A percentile compares a stretch with the other conserved stretches of the same genome.
These are phyloP conservation scores for Laticauda colubrina DNA, from an alignment of 2,113 vertebrate genomes.

Conservation along the genomic window DNA sequence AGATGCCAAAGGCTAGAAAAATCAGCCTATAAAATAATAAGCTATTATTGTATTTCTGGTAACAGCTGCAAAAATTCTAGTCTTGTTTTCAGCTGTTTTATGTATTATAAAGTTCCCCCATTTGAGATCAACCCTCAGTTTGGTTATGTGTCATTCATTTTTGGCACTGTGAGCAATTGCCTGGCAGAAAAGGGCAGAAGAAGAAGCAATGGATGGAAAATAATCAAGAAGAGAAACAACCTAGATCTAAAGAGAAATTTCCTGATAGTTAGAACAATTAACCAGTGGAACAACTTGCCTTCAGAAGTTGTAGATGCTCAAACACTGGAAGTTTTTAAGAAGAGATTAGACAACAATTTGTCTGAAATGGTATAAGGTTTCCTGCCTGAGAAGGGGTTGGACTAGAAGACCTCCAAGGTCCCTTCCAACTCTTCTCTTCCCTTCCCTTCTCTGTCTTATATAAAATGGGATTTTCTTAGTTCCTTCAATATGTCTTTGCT, in stretches of 20 bases:
- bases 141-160: not conserved
- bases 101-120: slow-evolving; percentile 1
- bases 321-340: too few relatives aligned
- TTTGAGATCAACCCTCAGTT: not conserved
- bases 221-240: too few relatives aligned
- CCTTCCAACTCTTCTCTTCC: too few relatives aligned
- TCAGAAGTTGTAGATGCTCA: too few relatives aligned
- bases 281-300: too few relatives aligned
- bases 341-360: too few relatives aligned
- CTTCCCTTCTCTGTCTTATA: not conserved
- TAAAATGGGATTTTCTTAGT: accelerated
- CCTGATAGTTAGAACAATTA: too few relatives aligned
- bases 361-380: too few relatives aligned
- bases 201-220: too few relatives aligned
- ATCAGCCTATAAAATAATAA: not conserved
- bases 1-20: slow-evolving; percentile 23
- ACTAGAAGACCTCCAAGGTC: too few relatives aligned
- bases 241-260: too few relatives aligned
- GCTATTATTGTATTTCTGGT: not conserved
- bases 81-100: slow-evolving; percentile 31
- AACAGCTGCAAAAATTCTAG: slow-evolving; percentile 36
- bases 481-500: accelerated
- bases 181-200: not conserved
- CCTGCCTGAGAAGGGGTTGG: too few relatives aligned
- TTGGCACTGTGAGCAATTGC: not conserved